phyloP scores from a whole-genome alignment of 1,140 invertebrate species.

The Aradophagus sp. region DNA sequence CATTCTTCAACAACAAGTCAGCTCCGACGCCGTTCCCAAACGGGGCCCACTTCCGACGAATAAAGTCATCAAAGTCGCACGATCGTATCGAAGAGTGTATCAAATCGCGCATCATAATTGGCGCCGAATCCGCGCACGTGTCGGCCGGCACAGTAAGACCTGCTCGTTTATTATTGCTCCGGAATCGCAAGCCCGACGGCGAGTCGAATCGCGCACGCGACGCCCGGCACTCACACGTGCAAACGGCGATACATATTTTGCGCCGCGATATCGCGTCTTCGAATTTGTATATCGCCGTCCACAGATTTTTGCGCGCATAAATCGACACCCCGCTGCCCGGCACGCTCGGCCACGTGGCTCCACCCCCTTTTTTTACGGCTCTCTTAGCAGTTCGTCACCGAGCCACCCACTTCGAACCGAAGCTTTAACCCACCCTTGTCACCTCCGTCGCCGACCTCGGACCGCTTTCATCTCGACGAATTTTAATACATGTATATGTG shows the following conservation, averaged over 20 bases:
- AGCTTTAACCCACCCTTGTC: constrained; percentile 51
- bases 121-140: constrained; percentile 65
- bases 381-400: constrained; percentile 60
- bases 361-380: constrained; percentile 55
- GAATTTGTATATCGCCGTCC: constrained; percentile 41
- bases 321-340: constrained; percentile 53
- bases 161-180: constrained; percentile 71
- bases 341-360: constrained; percentile 67
- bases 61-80: constrained; percentile 66
- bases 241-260: constrained; percentile 37
- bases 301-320: constrained; percentile 56
- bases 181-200: constrained; percentile 69
- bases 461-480: constrained; percentile 48
- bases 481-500: constrained; percentile 27
- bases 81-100: constrained; percentile 60
- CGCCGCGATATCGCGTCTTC: constrained; percentile 15
- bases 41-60: constrained; percentile 44
- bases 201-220: constrained; percentile 70
- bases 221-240: constrained; percentile 16
- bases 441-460: constrained; percentile 40
- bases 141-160: constrained; percentile 66
- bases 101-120: constrained; percentile 74
- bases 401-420: constrained; percentile 66
- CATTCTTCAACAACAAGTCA: too few relatives aligned
- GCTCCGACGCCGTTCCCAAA: constrained; percentile 7